Evolutionary conservation across 1,140 invertebrate genomes (phyloP).

Genomic region (Orius insidiosus): DNA sequence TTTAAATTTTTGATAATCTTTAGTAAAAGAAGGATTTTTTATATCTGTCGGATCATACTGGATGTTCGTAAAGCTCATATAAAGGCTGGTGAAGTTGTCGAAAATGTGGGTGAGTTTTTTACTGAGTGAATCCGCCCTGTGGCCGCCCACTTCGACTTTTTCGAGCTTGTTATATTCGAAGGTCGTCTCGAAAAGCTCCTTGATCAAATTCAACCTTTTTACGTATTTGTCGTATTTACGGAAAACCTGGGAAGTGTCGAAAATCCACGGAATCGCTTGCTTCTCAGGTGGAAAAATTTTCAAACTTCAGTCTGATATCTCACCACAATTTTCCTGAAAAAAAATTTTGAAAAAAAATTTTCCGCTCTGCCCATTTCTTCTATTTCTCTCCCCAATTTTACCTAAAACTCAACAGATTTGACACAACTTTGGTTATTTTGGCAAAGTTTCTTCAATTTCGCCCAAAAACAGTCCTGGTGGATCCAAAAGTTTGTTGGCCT

Average conservation of each 20-base stretch:
- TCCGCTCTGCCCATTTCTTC: too few species aligned
- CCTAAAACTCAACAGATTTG: conserved; percentile 32
- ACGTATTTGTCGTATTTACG: conserved; percentile 22
- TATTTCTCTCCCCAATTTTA: too few species aligned
- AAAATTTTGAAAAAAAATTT: too few species aligned
- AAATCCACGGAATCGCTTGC: conserved; percentile 46
- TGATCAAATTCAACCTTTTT: background rate
- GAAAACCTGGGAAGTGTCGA: conserved; percentile 52
- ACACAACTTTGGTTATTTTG: conserved; percentile 30
- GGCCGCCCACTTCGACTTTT: conserved; percentile 66
- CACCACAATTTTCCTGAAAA: conserved; percentile 28
- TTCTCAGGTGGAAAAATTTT: conserved; percentile 32
- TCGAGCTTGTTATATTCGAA: conserved; percentile 62
- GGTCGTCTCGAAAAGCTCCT: conserved; percentile 1
- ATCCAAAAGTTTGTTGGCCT: conserved; percentile 27
- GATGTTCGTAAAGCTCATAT: conserved; percentile 47
- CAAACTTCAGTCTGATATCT: conserved; percentile 34
- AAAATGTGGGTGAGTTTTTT: conserved; percentile 33
- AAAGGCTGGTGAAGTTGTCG: conserved; percentile 53
- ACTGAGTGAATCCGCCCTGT: conserved; percentile 48
- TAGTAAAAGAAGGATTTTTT: conserved; percentile 41
- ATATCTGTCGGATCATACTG: conserved; percentile 50
- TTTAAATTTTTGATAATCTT: conserved; percentile 41
- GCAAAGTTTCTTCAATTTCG: conserved; percentile 42
- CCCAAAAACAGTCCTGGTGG: conserved; percentile 48